phyloP scores from a whole-genome alignment of 2,113 vertebrate species.

The Tychaedon coryphoeus region DNA sequence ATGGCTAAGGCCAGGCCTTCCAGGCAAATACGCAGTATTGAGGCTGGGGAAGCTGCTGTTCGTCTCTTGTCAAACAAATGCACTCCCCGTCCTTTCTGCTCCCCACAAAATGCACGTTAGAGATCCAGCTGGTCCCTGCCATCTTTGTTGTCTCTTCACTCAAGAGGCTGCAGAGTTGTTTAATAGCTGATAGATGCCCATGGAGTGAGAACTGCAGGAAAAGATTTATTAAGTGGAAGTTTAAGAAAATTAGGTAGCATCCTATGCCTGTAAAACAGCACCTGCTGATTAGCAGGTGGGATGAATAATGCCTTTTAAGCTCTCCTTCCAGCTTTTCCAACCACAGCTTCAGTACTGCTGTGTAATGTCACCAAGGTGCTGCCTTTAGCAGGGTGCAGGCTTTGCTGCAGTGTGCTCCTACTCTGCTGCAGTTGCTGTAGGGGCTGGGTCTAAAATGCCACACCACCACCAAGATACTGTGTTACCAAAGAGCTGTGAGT shows the following conservation, averaged over 20 bases:
- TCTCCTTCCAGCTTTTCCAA: not conserved
- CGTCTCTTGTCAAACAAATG: not conserved
- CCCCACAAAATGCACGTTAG: not conserved
- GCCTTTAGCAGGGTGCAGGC: not conserved
- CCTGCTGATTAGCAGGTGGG: not conserved
- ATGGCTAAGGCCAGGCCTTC: not conserved
- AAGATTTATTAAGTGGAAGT: not conserved
- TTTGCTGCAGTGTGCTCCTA: not conserved
- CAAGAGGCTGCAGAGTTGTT: not conserved
- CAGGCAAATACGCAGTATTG: not conserved
- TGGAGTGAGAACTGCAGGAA: not conserved
- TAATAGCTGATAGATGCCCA: not conserved
- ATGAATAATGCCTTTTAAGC: not conserved
- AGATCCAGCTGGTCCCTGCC: not conserved
- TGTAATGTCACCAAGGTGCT: not conserved
- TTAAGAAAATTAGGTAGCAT: not conserved
- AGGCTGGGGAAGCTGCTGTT: not conserved
- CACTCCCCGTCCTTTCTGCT: not conserved
- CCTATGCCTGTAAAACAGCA: accelerated
- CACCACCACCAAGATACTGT: not conserved
- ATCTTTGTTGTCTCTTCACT: not conserved
- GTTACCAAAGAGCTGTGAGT: not conserved
- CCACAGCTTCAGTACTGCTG: not conserved
- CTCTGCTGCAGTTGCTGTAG: not conserved
- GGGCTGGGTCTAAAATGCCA: not conserved